These are phyloP conservation scores for Hoplodrina ambigua DNA, from an alignment of 2,888 invertebrate species.

Conservation along the genomic window DNA sequence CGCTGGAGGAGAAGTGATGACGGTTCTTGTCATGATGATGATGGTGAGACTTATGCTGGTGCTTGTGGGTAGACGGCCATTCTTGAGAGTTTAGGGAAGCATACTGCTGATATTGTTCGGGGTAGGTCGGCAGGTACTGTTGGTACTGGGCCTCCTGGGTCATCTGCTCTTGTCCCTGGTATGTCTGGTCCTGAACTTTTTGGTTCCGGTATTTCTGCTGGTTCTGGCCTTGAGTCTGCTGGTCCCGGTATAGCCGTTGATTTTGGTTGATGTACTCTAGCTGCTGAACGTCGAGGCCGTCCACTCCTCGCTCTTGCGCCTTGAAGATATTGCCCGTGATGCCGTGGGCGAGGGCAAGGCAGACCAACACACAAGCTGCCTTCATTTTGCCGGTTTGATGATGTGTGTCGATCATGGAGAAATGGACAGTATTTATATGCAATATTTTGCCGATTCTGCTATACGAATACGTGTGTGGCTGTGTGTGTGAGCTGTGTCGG, in stretches of 20 bases:
- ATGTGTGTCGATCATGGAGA: conserved; percentile 60
- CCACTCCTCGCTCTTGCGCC: conserved; percentile 66
- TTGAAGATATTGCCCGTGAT: conserved; percentile 81
- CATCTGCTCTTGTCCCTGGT: conserved; percentile 13
- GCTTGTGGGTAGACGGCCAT: conserved; percentile 19
- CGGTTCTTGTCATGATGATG: conserved; percentile 40
- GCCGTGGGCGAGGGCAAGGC: conserved; percentile 78
- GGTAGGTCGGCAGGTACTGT: conserved; percentile 19
- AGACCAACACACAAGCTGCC: conserved; percentile 79
- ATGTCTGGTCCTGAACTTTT: conserved; percentile 21
- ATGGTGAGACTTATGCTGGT: conserved; percentile 16
- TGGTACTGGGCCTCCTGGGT: conserved; percentile 12
- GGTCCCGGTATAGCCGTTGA: conserved; percentile 52
- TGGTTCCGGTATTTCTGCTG: conserved; percentile 26
- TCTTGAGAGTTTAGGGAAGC: conserved; percentile 30
- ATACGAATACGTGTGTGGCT: conserved; percentile 17
- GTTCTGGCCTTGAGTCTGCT: conserved; percentile 47
- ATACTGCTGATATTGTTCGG: conserved; percentile 23
- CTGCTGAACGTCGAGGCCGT: conserved; percentile 70
- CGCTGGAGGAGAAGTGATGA: conserved; percentile 47
- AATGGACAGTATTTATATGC: conserved; percentile 71
- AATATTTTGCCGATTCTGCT: conserved; percentile 69
- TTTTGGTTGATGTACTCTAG: conserved; percentile 69
- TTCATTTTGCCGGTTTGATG: conserved; percentile 79
- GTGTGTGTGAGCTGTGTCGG: conserved; percentile 27